Base-by-base conservation (phyloP, 2,888 invertebrate species). In the Limnephilus lunatus region DNA sequence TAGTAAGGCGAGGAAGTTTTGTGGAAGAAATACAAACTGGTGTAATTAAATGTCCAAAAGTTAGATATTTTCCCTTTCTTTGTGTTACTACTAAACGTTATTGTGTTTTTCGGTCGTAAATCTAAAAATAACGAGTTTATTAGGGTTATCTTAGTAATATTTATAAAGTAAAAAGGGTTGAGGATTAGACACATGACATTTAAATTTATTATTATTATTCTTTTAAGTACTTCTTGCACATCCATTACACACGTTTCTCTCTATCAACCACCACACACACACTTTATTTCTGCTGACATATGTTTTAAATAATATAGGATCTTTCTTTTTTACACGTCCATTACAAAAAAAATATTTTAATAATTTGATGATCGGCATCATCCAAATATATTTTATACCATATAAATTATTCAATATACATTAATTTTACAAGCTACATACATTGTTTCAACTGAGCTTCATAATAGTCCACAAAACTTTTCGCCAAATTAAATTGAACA, bases 1-100 rank as follows among this genome's bases (percentile, higher is more conserved):
- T 82, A 32, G 82, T 82, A 32, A 82, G 32, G 32, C 32, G 82
- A 82, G 11, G 32, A 82, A 82, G 83, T 25, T 83, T 83, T 83
- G 25, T 32, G 83, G 35, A 35, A 32, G 83, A 35, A 83, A 83
- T 32, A 83, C 32, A 83, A 32, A 32, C 68, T 68, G 25, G 68
- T 68, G 68, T 68, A 68, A 68, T 68, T 68, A 68, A 68, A 68
- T 68, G 68, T 68, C 68, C 9, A 68, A 68, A 68, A 68, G 68
- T 68, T 68, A 68, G 25, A 68, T 25, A 19, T 68, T 68, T 68
- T 68, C n/a, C 68, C 68, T n/a, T 68, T 9, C 9, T 68, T 68
- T 68, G 68, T 68, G 68, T 68, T 68, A 68, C 2, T 68, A 25
- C 68, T 68, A 68, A 68, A 68, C 68, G 68, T 68, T 68, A 68